Evolutionary conservation across 1,140 invertebrate genomes (phyloP).

Genomic region (Drosophila asahinai): DNA sequence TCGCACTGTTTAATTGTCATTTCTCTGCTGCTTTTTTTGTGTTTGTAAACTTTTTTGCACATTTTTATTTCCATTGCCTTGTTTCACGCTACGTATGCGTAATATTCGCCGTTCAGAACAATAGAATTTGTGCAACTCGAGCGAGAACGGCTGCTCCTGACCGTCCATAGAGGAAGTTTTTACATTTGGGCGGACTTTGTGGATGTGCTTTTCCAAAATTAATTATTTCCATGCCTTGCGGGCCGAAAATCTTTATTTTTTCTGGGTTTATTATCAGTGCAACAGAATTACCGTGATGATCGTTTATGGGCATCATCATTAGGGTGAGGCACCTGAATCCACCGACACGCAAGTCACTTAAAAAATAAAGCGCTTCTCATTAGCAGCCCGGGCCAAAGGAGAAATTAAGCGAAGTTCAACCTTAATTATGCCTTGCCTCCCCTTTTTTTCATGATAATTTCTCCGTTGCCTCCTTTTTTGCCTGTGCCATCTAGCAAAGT

Average conservation of each 20-base stretch:
- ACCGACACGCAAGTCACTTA: conserved; percentile 70
- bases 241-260: neutral
- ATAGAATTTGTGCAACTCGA: conserved; percentile 48
- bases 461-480: conserved; percentile 29
- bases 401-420: conserved; percentile 75
- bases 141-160: conserved; percentile 22
- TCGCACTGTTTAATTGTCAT: conserved; percentile 71
- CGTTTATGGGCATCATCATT: conserved; percentile 46
- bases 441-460: conserved; percentile 31
- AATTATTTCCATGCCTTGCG: conserved; percentile 14
- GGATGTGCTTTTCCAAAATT: conserved; percentile 26
- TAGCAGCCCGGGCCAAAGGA: conserved; percentile 50
- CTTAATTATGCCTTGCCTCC: conserved; percentile 64
- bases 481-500: conserved; percentile 53
- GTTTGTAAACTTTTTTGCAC: conserved; percentile 41
- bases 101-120: conserved; percentile 59
- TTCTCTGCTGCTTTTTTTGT: conserved; percentile 32
- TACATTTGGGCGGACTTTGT: conserved; percentile 33
- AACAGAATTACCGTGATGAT: conserved; percentile 25
- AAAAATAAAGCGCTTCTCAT: conserved; percentile 79
- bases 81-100: conserved; percentile 60
- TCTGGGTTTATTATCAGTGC: conserved; percentile 28
- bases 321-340: conserved; percentile 28
- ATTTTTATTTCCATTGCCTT: conserved; percentile 54
- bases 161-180: conserved; percentile 33